phyloP scores from a whole-genome alignment of 2,888 invertebrate species.

The Synanthedon formicaeformis region DNA sequence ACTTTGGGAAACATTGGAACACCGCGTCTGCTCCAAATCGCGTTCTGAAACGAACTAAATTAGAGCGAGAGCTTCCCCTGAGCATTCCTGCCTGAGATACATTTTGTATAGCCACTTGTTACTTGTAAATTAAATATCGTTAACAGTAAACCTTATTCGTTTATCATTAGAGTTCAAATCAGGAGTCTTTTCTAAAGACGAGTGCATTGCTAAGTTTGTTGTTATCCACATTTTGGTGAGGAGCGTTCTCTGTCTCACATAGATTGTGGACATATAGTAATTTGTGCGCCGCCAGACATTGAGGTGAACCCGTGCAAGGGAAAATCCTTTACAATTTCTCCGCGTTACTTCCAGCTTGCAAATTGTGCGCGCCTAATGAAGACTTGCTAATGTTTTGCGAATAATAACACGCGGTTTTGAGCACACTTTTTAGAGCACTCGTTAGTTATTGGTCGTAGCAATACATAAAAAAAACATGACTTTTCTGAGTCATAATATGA shows the following conservation, averaged over 20 bases:
- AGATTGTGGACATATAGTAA: slow-evolving; percentile 19
- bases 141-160: background rate
- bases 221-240: slow-evolving; percentile 4
- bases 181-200: background rate
- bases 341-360: slow-evolving; percentile 12
- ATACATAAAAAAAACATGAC: too few relatives aligned
- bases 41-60: slow-evolving; percentile 14
- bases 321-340: slow-evolving; percentile 28
- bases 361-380: slow-evolving; percentile 15
- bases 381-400: slow-evolving; percentile 1
- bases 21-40: slow-evolving; percentile 7
- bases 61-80: slow-evolving; percentile 1
- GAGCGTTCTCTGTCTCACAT: slow-evolving; percentile 6
- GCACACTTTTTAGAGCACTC: background rate
- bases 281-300: slow-evolving; percentile 21
- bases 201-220: background rate
- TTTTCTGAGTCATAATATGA: too few relatives aligned
- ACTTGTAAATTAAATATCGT: background rate
- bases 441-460: too few relatives aligned
- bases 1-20: slow-evolving; percentile 1
- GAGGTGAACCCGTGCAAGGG: slow-evolving; percentile 14
- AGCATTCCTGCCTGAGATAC: slow-evolving; percentile 7
- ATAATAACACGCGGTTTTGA: background rate
- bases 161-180: background rate
- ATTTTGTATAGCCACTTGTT: background rate